phyloP scores from a whole-genome alignment of 2,797 vertebrate species.

The Diplodus sargus region DNA sequence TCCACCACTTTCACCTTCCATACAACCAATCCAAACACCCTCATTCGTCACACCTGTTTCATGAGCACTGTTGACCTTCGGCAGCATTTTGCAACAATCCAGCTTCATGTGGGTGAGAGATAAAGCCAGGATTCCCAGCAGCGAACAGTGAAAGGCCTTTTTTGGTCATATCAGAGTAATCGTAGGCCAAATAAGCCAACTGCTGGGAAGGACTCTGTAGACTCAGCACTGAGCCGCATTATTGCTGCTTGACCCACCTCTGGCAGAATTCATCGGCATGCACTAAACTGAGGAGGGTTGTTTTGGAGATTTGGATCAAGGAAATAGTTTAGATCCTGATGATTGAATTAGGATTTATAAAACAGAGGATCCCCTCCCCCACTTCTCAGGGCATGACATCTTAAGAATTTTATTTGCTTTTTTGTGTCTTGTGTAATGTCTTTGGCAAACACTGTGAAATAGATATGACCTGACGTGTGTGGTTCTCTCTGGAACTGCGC shows the following conservation, averaged over 20 bases:
- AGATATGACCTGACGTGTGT: constrained; percentile 11
- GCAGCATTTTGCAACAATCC: constrained; percentile 71
- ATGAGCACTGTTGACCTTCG: constrained; percentile 54
- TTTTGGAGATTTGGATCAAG: constrained; percentile 49
- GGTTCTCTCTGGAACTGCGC: constrained; percentile 3
- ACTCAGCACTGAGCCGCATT: constrained; percentile 65
- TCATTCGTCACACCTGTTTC: constrained; percentile 32
- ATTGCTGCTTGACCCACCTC: constrained; percentile 65
- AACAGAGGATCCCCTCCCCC: constrained; percentile 6
- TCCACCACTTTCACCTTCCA: background rate
- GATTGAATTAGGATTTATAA: constrained; percentile 49
- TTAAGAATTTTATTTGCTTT: constrained; percentile 48
- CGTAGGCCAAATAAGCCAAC: constrained; percentile 69
- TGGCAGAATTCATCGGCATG: constrained; percentile 47
- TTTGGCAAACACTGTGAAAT: constrained; percentile 17
- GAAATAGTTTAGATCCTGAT: constrained; percentile 51
- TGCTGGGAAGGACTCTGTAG: constrained; percentile 65
- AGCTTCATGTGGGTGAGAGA: constrained; percentile 60
- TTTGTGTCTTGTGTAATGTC: constrained; percentile 38
- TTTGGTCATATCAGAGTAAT: constrained; percentile 83
- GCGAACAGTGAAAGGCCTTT: constrained; percentile 75
- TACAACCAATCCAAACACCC: background rate
- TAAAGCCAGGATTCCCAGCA: constrained; percentile 68
- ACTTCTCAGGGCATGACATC: background rate
- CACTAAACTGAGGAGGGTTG: constrained; percentile 19